phyloP scores from a whole-genome alignment of 2,797 vertebrate genomes.

The Myotis myotis region DNA sequence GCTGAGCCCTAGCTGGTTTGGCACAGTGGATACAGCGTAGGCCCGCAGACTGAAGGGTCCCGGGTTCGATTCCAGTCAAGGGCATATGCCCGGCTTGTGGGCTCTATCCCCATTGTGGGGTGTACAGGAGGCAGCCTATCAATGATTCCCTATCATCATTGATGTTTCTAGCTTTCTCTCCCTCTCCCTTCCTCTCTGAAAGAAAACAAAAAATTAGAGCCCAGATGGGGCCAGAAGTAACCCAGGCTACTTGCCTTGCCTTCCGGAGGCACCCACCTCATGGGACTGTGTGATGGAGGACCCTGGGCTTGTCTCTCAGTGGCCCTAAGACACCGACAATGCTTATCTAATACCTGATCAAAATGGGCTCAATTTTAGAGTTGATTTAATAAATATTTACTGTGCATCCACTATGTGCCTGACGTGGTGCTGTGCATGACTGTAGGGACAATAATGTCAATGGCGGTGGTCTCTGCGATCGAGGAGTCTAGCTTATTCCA shows the following conservation, averaged over 20 bases:
- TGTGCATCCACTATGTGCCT: accelerated
- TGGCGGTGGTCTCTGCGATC: not conserved
- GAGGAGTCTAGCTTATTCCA: not conserved
- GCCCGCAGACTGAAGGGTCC: no score
- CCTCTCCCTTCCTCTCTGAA: no score
- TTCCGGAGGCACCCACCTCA: accelerated
- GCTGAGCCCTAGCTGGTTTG: not conserved
- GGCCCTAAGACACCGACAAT: not conserved
- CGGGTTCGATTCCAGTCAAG: no score
- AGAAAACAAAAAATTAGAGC: not conserved
- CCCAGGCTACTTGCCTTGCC: not conserved
- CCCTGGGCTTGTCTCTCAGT: not conserved
- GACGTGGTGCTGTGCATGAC: accelerated
- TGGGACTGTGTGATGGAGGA: accelerated
- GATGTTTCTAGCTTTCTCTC: no score
- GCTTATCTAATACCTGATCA: not conserved
- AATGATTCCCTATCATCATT: no score
- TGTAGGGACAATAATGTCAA: not conserved
- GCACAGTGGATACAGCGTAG: not conserved
- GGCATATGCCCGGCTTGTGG: no score
- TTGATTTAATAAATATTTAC: not conserved
- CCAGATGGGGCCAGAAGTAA: not conserved
- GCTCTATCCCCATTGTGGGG: no score
- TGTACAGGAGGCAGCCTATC: no score
- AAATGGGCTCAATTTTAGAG: not conserved